Evolutionary conservation across 2,888 invertebrate genomes (phyloP).

Genomic region (Rhagonycha lutea): DNA sequence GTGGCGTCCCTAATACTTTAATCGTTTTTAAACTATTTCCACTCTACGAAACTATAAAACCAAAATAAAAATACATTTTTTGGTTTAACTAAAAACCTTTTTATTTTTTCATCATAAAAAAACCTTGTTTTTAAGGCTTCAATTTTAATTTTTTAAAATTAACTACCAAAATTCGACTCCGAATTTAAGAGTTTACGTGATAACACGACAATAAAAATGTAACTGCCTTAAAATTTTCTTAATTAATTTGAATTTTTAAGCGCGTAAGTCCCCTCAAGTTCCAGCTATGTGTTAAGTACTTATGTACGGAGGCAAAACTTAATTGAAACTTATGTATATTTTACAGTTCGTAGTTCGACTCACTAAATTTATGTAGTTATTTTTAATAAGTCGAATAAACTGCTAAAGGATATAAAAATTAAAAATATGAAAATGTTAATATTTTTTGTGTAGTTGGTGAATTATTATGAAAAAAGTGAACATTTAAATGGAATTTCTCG

Average conservation of each 20-base stretch:
- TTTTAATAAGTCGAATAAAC: conserved; percentile 11
- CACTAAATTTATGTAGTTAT: conserved; percentile 30
- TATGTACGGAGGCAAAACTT: conserved; percentile 34
- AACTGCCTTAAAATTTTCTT: background rate
- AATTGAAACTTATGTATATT: conserved; percentile 44
- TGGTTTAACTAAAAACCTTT: background rate
- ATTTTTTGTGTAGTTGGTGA: background rate
- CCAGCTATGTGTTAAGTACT: conserved; percentile 16
- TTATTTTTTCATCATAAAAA: background rate
- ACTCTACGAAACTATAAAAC: background rate
- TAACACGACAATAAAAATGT: background rate
- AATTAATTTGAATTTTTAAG: background rate
- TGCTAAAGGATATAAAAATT: background rate
- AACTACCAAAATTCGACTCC: background rate
- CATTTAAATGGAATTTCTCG: background rate
- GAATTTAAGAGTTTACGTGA: background rate
- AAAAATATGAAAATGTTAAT: background rate
- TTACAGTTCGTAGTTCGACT: conserved; percentile 39
- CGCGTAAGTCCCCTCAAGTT: background rate
- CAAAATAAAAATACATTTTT: no score
- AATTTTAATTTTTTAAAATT: background rate
- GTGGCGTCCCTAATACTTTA: conserved; percentile 31
- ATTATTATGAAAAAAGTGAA: background rate
- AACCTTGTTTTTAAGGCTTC: background rate
- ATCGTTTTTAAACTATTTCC: background rate